Percentiles rank a stretch among this genome's conserved stretches.
phyloP scores from a whole-genome alignment of 2,888 invertebrate genomes.

The Patella pellucida region DNA sequence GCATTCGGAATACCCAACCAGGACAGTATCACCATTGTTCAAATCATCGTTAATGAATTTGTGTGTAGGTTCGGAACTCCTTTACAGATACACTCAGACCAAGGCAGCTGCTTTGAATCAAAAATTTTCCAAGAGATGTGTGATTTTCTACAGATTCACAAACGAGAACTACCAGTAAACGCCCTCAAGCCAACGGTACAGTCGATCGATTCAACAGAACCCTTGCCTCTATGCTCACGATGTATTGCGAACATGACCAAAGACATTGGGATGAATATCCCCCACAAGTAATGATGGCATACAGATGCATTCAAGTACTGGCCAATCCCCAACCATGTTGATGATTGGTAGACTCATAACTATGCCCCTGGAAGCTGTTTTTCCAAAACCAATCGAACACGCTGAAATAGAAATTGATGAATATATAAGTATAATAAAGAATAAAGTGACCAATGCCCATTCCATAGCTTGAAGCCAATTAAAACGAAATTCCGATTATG shows the following conservation, averaged over 20 bases:
- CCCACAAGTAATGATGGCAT: constrained; percentile 37
- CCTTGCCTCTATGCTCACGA: constrained; percentile 23
- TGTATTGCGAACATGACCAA: constrained; percentile 26
- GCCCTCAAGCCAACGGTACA: constrained; percentile 31
- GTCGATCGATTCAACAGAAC: constrained; percentile 37
- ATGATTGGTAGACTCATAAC: constrained; percentile 27
- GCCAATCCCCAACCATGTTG: constrained; percentile 34
- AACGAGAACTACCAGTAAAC: constrained; percentile 25
- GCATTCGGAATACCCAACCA: constrained; percentile 25
- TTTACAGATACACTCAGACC: constrained; percentile 24
- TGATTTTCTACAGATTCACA: constrained; percentile 30
- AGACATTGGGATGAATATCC: constrained; percentile 30
- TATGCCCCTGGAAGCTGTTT: constrained; percentile 30
- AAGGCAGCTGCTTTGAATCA: constrained; percentile 23
- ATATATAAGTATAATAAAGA: neutral
- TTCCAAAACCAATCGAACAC: constrained; percentile 16
- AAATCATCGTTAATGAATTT: constrained; percentile 21
- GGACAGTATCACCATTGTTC: constrained; percentile 14
- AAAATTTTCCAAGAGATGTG: constrained; percentile 30
- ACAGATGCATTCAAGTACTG: constrained; percentile 29
- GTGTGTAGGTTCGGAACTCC: constrained; percentile 26
- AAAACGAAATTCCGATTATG: neutral
- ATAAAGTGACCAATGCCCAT: neutral
- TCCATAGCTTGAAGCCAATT: neutral
- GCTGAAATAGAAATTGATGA: neutral